Base-by-base conservation (phyloP, 2,797 vertebrate genomes). In the Scleropages formosus region DNA sequence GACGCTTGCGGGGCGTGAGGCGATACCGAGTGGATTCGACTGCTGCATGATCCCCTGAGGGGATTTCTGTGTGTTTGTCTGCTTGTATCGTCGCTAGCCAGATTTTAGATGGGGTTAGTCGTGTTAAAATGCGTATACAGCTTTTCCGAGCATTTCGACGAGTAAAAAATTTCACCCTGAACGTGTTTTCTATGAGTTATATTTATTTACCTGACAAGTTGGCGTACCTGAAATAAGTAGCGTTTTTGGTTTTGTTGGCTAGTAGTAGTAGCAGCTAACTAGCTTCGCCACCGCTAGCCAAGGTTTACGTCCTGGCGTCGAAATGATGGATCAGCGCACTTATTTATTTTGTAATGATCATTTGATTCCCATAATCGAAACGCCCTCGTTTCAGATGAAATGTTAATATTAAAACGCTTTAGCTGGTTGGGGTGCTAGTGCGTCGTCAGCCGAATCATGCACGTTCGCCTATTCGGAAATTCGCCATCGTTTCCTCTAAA, bases 381-480 rank as follows among this genome's bases (percentile, higher is more conserved):
- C 49, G 69, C 71, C 13, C 16, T 24, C n/a, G 12, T 15, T 16
- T 49, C 15, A 20, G n/a, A 26, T 26, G 53, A 71, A 31, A 71
- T n/a, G 53, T 13, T 18, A 26, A 24, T 16, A 56, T 13, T 59
- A 56, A 71, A 31, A 31, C 51, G 51, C 26, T 49, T 56, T 24
- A 61, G 46, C 49, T 66, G 56, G 49, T 51, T 56, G 15, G 62
- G 22, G 66, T 46, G 63, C 20, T 58, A 56, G 73, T 73, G 51
- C 13, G 8, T 68, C 63, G 18, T 62, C 53, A 49, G 46, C 39
- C 47, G n/a, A n/a, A n/a, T 69, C 22, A 16, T 15, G 53, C 18
- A 10, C 59, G 58, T 58, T 71, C 12, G 27, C 27, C 10, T 13
- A 26, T 31, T 27, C 26, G 27, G n/a, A n/a, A n/a, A n/a, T 31